Conservation (phyloP, 2,888 invertebrate genomes). For the Platycheirus rosarum region DNA sequence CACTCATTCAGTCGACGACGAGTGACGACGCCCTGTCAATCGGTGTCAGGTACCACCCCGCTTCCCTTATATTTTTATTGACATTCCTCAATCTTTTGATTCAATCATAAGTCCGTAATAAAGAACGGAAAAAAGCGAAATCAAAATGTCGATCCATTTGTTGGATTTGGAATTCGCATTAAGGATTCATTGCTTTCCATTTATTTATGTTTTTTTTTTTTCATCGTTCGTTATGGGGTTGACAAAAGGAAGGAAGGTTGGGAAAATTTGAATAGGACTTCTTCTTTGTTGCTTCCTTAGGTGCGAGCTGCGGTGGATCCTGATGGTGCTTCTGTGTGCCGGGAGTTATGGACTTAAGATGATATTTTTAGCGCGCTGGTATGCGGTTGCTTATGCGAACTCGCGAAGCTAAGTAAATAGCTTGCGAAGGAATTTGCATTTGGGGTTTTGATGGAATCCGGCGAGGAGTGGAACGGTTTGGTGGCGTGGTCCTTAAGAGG, state of each 20-base stretch:
- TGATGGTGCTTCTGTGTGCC: constrained; percentile 3
- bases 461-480: constrained; percentile 16
- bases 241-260: constrained; percentile 3
- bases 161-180: constrained; percentile 70
- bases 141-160: constrained; percentile 73
- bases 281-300: constrained; percentile 39
- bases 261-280: constrained; percentile 55
- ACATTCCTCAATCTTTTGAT: constrained; percentile 73
- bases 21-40: constrained; percentile 59
- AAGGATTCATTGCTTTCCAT: constrained; percentile 71
- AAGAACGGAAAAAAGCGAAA: constrained; percentile 53
- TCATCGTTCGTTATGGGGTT: constrained; percentile 28
- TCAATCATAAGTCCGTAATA: constrained; percentile 74
- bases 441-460: constrained; percentile 68
- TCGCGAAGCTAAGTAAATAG: constrained; percentile 71
- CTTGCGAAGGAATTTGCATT: constrained; percentile 70
- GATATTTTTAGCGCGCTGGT: constrained; percentile 17
- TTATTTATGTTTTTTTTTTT: constrained; percentile 40
- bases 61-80: constrained; percentile 47
- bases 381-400: constrained; percentile 69
- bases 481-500: constrained; percentile 58
- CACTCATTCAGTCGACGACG: constrained; percentile 66
- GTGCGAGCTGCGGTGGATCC: constrained; percentile 38
- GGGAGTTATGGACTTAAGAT: constrained; percentile 58
- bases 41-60: constrained; percentile 52